A percentile compares a stretch with the other conserved stretches of the same genome.
These are phyloP conservation scores for Siphamia tubifer DNA, from an alignment of 2,113 vertebrate species.

Conservation along the genomic window DNA sequence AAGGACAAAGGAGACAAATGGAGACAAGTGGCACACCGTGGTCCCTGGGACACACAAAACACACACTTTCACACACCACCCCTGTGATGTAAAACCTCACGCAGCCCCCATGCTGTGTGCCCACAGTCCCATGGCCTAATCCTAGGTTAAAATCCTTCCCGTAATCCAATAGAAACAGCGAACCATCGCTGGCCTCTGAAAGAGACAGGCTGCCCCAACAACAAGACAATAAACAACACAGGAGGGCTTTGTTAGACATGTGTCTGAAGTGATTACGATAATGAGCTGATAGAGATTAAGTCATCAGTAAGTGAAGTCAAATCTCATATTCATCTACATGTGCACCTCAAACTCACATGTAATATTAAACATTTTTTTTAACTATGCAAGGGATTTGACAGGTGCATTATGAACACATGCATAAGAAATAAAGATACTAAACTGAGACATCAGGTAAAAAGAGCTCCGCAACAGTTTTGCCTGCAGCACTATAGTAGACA, in stretches of 20 bases:
- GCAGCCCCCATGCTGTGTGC: constrained; percentile 73
- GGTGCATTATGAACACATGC: background rate
- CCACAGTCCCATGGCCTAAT: constrained; percentile 82
- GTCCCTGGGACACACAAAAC: constrained; percentile 1
- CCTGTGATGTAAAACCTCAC: constrained; percentile 35
- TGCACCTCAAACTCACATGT: no score
- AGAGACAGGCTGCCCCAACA: constrained; percentile 62
- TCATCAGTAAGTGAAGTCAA: background rate
- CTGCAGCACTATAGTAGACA: background rate
- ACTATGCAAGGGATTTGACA: background rate
- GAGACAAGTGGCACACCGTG: background rate
- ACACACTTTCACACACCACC: constrained; percentile 27
- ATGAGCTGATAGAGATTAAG: constrained; percentile 10
- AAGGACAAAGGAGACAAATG: constrained; percentile 36
- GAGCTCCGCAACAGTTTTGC: background rate
- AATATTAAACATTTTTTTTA: background rate
- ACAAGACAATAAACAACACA: constrained; percentile 50
- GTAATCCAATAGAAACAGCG: constrained; percentile 90
- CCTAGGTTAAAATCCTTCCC: constrained; percentile 86
- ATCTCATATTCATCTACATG: no score
- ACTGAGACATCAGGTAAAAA: background rate
- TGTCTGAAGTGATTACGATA: constrained; percentile 24
- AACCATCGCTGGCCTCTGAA: constrained; percentile 79
- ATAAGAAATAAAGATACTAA: background rate
- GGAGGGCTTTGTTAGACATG: constrained; percentile 31